Base-by-base conservation (phyloP, 2,888 invertebrate species). In the Yponomeuta cagnagella region DNA sequence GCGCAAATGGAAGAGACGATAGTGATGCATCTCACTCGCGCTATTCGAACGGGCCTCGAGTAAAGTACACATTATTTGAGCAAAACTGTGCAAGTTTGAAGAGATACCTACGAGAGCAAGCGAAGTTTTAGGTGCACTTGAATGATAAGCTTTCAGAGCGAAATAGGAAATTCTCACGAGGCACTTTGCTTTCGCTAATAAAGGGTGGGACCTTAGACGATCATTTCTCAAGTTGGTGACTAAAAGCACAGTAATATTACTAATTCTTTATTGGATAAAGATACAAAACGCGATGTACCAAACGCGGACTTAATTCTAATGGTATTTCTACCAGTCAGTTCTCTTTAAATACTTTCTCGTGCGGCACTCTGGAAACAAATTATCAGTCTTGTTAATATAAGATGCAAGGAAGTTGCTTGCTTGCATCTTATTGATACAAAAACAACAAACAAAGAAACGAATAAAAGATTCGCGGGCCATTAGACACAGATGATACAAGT, bases 61-160 rank as follows among this genome's bases (percentile, higher is more conserved):
- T 79, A 87, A 88, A 84, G 84, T 84, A 87, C 86, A 87, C 84
- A 87, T 68, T 69, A 67, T 89, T 89, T 86, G 87, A 85, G 83
- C 86, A 88, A 88, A 89, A 87, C 82, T 85, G 82, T 85, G 85
- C 84, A 86, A 88, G 83, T 88, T 86, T 84, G 83, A 85, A 84
- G 85, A 87, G 85, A 84, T 88, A 87, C 86, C 85, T 87, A 82
- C 80, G 83, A 82, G 85, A 85, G 82, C 85, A 86, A 83, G 83
- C 81, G 80, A 87, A 87, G 82, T 88, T 86, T 76, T 81, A 86
- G 84, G 43, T 84, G 81, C 80, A 79, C 84, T 85, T 83, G 82
- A 87, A 87, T 87, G 86, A 87, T 88, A 86, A 88, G 84, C 88
- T 88, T 82, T 79, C 78, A 76, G 80, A 86, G 81, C 75, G 76